Conservation (phyloP, 2,113 vertebrate genomes). For the Neodon shergylaensis region DNA sequence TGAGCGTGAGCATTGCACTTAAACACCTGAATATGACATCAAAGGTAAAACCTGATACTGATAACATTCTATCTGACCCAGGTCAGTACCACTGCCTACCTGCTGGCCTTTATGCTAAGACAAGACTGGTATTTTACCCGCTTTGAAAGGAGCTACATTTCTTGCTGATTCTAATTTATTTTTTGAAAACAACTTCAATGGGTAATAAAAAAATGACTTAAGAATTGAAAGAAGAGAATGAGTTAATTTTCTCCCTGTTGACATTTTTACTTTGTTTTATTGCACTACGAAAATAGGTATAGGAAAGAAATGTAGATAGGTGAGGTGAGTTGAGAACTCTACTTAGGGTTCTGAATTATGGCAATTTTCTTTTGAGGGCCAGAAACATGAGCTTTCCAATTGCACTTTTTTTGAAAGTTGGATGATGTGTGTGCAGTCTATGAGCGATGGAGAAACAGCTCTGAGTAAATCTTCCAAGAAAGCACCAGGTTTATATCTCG, state of each 20-base stretch:
- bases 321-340: not conserved
- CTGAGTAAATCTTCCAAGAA: slow-evolving; percentile 72
- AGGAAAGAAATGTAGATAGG: not conserved
- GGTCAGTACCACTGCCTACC: too few relatives aligned
- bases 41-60: not conserved
- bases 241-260: not conserved
- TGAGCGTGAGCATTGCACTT: not conserved
- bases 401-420: slow-evolving; percentile 51
- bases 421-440: not conserved
- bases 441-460: slow-evolving; percentile 70
- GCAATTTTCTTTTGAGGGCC: not conserved
- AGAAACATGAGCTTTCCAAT: not conserved
- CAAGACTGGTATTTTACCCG: not conserved
- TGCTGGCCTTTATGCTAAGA: fast-evolving
- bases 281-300: slow-evolving; percentile 40
- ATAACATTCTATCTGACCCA: too few relatives aligned
- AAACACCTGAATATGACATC: not conserved
- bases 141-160: not conserved
- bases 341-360: slow-evolving; percentile 18
- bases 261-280: slow-evolving; percentile 46
- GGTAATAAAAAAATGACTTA: slow-evolving; percentile 1
- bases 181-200: slow-evolving; percentile 16
- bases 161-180: not conserved
- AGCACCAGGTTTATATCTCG: slow-evolving; percentile 68
- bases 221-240: not conserved